Base-by-base conservation (phyloP, 1,140 invertebrate genomes). In the Caenorhabditis latens region DNA sequence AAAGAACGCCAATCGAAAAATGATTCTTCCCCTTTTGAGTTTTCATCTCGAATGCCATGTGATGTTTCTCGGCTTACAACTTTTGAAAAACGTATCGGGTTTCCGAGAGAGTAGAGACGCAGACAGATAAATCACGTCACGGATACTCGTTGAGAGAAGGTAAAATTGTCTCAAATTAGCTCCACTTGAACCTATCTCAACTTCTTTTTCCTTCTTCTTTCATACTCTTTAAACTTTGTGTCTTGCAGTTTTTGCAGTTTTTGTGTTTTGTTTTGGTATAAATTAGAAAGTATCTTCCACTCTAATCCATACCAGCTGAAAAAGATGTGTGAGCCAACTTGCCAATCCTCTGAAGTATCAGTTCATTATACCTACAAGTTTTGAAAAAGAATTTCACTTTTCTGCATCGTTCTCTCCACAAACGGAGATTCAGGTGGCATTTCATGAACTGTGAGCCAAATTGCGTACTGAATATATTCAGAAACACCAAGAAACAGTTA, bases 21-120 rank as follows among this genome's bases (percentile, higher is more conserved):
- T 42, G 11, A 46, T 71, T 21, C 71, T 48, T 79, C 46, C 71
- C 46, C 46, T 21, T 50, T 48, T 79, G 13, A 42, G n/a, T 79
- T 24, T 9, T 24, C 21, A 63, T 32, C 61, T 63, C 9, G 11
- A 32, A 13, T 32, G 19, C 71, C 71, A 79, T 79, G 71, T 79
- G 71, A 79, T 79, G 71, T 79, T 79, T 79, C 71, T 79, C 71
- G 71, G 71, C 71, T 79, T 79, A 79, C 71, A 79, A 79, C 71
- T 79, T 79, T 79, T 79, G 46, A 79, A 79, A 79, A 19, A 79
- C 71, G 71, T 79, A 79, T 79, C 71, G 46, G 71, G 21, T 79
- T 79, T 79, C 71, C 46, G n/a, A 79, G 46, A 79, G 71, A 50
- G 43, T 21, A 53, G 46, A 50, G 71, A 50, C 71, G n/a, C 40